Evolutionary conservation across 2,888 invertebrate genomes (phyloP).

Genomic region (Petrophora chlorosata): DNA sequence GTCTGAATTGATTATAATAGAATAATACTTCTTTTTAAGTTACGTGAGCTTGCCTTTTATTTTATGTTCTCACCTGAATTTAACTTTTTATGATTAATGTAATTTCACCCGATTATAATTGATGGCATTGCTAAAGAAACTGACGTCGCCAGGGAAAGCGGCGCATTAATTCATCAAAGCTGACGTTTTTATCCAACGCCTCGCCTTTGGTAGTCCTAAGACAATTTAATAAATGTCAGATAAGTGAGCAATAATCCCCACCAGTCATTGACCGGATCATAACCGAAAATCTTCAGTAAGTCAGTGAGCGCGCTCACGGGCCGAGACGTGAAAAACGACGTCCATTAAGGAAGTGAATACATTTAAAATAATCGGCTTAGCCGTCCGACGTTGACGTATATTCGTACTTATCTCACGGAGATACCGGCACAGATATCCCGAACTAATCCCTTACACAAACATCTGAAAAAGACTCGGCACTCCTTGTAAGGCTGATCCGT

Average conservation of each 20-base stretch:
- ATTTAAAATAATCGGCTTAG: slow-evolving; percentile 84
- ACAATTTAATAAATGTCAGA: slow-evolving; percentile 71
- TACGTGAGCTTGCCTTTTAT: background rate
- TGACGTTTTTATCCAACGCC: slow-evolving; percentile 47
- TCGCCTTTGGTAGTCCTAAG: slow-evolving; percentile 47
- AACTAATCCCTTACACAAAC: slow-evolving; percentile 82
- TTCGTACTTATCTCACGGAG: slow-evolving; percentile 83
- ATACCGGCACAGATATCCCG: slow-evolving; percentile 82
- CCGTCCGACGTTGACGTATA: slow-evolving; percentile 83
- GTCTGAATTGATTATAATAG: no score
- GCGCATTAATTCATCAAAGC: slow-evolving; percentile 46
- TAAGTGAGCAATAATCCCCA: slow-evolving; percentile 68
- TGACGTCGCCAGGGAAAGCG: slow-evolving; percentile 36
- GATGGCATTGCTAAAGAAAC: slow-evolving; percentile 32
- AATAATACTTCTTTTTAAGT: no score
- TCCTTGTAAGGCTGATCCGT: slow-evolving; percentile 76
- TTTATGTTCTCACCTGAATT: no score
- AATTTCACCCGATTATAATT: slow-evolving; percentile 19
- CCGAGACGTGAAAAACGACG: slow-evolving; percentile 78
- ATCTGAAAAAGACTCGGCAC: slow-evolving; percentile 81
- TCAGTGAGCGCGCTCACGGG: slow-evolving; percentile 65
- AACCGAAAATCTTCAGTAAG: slow-evolving; percentile 81
- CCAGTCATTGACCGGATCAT: slow-evolving; percentile 82
- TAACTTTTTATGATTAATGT: background rate
- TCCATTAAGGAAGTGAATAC: slow-evolving; percentile 84